A percentile compares a stretch with the other conserved stretches of the same genome.
phyloP scores from a whole-genome alignment of 2,797 vertebrate species.

The Pampus argenteus region DNA sequence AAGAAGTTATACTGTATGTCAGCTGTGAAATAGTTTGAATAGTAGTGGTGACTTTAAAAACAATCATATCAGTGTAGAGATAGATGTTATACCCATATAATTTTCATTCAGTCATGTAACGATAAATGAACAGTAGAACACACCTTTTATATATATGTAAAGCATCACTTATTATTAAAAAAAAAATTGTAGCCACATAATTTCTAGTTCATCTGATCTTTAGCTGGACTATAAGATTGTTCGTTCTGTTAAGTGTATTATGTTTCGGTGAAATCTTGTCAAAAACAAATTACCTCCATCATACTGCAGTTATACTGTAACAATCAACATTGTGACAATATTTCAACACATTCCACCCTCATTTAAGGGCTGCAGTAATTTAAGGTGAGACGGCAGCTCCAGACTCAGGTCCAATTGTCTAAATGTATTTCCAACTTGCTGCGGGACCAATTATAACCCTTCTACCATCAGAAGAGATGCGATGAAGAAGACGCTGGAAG shows the following conservation, averaged over 20 bases:
- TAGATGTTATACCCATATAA: slow-evolving; percentile 1
- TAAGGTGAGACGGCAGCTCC: slow-evolving; percentile 24
- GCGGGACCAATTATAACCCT: slow-evolving; percentile 42
- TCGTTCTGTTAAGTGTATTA: slow-evolving; percentile 14
- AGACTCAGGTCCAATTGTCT: slow-evolving; percentile 9
- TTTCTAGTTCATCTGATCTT: slow-evolving; percentile 19
- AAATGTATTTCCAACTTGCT: slow-evolving; percentile 24
- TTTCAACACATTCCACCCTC: background rate
- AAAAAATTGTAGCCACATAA: slow-evolving; percentile 27
- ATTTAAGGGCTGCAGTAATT: background rate
- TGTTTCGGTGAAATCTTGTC: slow-evolving; percentile 14
- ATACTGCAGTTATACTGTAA: slow-evolving; percentile 25
- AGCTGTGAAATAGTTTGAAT: background rate
- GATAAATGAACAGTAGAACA: slow-evolving; percentile 39
- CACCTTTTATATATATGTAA: slow-evolving; percentile 9
- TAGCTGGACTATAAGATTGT: slow-evolving; percentile 47
- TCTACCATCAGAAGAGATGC: slow-evolving; percentile 6
- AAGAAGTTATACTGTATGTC: slow-evolving; percentile 5
- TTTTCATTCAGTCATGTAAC: slow-evolving; percentile 21
- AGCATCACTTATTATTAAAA: background rate
- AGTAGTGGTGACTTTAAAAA: background rate
- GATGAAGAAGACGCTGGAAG: background rate
- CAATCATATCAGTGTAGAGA: background rate
- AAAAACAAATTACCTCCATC: slow-evolving; percentile 61
- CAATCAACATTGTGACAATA: slow-evolving; percentile 16